Evolutionary conservation across 2,888 invertebrate species (phyloP).

Genomic region (Apamea sordens): DNA sequence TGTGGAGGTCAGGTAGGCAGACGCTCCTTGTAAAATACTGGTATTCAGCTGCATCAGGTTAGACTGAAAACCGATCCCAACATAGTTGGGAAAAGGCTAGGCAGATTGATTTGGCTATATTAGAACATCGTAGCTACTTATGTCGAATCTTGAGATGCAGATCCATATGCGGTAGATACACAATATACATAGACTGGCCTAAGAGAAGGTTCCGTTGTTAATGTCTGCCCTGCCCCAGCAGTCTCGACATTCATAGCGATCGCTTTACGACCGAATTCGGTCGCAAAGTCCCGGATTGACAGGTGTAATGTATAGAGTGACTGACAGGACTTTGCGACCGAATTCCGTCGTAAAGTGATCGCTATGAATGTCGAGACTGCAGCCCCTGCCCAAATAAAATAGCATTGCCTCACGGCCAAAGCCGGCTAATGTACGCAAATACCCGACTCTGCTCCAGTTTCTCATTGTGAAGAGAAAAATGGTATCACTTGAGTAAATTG

Average conservation of each 20-base stretch:
- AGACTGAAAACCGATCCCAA: background rate
- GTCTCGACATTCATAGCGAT: too few species aligned
- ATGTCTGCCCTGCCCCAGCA: too few species aligned
- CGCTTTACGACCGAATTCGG: too few species aligned
- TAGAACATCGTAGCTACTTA: background rate
- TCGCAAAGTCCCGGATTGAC: too few species aligned
- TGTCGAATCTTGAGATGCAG: background rate
- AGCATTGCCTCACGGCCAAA: background rate
- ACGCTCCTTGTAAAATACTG: background rate
- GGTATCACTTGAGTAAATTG: background rate
- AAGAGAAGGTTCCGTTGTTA: background rate
- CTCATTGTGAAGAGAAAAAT: background rate
- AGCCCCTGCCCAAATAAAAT: background rate
- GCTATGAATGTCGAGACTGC: too few species aligned
- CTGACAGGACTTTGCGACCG: too few species aligned
- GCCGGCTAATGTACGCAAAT: background rate
- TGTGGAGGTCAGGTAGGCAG: background rate
- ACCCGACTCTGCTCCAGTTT: background rate
- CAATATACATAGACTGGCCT: background rate
- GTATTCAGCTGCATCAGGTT: background rate
- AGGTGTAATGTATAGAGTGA: too few species aligned
- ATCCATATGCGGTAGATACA: background rate
- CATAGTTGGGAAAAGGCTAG: background rate
- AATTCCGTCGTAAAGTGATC: too few species aligned
- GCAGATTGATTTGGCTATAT: background rate